These are phyloP conservation scores for Melanostigma gelatinosum DNA, from an alignment of 2,113 vertebrate species.

Conservation along the genomic window DNA sequence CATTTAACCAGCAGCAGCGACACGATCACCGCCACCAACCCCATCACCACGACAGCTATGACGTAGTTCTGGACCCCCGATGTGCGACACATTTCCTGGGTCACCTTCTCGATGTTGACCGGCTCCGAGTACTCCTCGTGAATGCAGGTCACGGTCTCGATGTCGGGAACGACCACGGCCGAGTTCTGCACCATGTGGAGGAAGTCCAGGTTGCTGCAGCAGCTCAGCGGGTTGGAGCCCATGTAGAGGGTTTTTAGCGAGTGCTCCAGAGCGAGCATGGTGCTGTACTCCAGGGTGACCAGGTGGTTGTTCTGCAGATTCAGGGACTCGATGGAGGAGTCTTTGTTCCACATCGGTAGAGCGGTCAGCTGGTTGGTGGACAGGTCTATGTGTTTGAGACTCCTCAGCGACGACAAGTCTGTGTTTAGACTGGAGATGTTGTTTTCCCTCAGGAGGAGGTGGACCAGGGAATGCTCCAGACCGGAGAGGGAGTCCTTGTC, in stretches of 20 bases:
- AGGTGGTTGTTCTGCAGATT: constrained; percentile 93
- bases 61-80: constrained; percentile 78
- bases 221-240: constrained; percentile 90
- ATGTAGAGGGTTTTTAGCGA: constrained; percentile 90
- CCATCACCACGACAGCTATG: constrained; percentile 76
- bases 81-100: constrained; percentile 86
- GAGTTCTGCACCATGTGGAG: constrained; percentile 86
- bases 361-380: constrained; percentile 88
- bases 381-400: constrained; percentile 88
- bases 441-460: constrained; percentile 87
- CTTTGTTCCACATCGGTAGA: constrained; percentile 83
- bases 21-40: constrained; percentile 69
- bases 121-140: constrained; percentile 77
- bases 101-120: constrained; percentile 82
- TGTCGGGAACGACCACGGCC: constrained; percentile 83
- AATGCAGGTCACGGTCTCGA: constrained; percentile 84
- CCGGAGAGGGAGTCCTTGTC: constrained; percentile 83
- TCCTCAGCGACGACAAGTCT: constrained; percentile 85
- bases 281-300: constrained; percentile 84
- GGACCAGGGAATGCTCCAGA: constrained; percentile 88
- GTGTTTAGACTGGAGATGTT: constrained; percentile 82
- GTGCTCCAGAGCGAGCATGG: constrained; percentile 85
- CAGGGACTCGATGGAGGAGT: constrained; percentile 87
- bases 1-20: constrained; percentile 69
- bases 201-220: constrained; percentile 89